Conservation (phyloP, 2,113 vertebrate genomes). For the Saccopteryx leptura region DNA sequence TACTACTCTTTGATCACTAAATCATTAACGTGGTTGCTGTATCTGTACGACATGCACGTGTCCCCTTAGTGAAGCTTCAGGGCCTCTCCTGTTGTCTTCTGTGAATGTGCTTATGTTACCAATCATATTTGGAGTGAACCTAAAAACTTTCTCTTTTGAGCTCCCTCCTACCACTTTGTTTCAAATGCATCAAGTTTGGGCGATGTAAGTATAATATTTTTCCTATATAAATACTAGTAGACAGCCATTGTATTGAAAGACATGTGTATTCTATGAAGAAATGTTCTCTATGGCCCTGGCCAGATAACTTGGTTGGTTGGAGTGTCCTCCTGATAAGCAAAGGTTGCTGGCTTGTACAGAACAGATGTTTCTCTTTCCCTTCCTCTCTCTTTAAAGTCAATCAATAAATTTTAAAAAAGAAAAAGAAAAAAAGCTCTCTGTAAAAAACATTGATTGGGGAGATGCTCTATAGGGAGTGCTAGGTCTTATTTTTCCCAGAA, state of each 20-base stretch:
- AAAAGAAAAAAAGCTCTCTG: too few relatives aligned
- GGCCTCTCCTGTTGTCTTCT: background rate
- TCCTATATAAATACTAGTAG: background rate
- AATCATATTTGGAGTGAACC: background rate
- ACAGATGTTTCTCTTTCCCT: too few relatives aligned
- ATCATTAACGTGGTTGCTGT: background rate
- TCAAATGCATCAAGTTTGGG: background rate
- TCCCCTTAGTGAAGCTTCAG: background rate
- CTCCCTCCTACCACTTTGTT: background rate
- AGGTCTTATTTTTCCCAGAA: background rate
- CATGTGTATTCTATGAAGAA: background rate
- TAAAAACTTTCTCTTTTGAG: background rate
- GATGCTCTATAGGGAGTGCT: background rate
- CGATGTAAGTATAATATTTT: background rate
- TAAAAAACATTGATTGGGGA: background rate
- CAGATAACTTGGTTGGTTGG: too few relatives aligned
- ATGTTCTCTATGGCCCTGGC: background rate
- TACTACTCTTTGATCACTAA: background rate
- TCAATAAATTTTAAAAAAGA: too few relatives aligned
- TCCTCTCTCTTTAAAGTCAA: too few relatives aligned
- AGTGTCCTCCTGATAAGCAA: too few relatives aligned
- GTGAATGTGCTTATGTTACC: background rate
- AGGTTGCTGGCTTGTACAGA: too few relatives aligned
- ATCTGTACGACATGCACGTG: background rate
- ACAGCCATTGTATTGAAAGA: background rate